A percentile compares a stretch with the other conserved stretches of the same genome.
phyloP scores from a whole-genome alignment of 2,888 invertebrate species.

The Rhodophaea formosa region DNA sequence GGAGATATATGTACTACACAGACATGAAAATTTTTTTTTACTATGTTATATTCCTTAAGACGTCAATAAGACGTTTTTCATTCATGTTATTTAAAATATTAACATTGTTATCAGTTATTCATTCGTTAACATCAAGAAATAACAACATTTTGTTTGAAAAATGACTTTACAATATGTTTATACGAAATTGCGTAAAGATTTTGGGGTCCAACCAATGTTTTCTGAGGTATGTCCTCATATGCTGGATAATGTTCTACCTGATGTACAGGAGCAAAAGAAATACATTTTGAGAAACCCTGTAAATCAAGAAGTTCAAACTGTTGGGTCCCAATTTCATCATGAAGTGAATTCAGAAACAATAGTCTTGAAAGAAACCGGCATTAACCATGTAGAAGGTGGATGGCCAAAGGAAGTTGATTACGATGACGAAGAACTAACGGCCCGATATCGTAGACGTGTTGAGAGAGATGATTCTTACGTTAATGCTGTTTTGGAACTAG shows the following conservation, averaged over 20 bases:
- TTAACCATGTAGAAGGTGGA: conserved; percentile 88
- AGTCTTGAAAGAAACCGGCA: conserved; percentile 71
- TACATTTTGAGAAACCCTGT: conserved; percentile 71
- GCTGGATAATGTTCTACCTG: conserved; percentile 53
- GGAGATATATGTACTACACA: too few relatives aligned
- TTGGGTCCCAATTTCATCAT: conserved; percentile 48
- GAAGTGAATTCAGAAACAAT: conserved; percentile 81
- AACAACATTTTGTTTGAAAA: not conserved
- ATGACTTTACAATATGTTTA: conserved; percentile 43
- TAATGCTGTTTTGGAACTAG: conserved; percentile 78
- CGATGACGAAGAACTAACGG: conserved; percentile 84
- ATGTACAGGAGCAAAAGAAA: conserved; percentile 46
- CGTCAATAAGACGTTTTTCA: too few relatives aligned
- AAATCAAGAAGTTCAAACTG: conserved; percentile 58
- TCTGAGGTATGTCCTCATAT: conserved; percentile 46
- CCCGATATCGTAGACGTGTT: conserved; percentile 85
- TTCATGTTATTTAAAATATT: too few relatives aligned
- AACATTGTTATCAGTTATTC: too few relatives aligned
- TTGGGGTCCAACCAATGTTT: conserved; percentile 71
- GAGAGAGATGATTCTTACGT: conserved; percentile 89
- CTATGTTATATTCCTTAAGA: too few relatives aligned
- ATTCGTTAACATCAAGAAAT: too few relatives aligned
- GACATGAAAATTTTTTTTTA: too few relatives aligned
- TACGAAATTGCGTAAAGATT: conserved; percentile 60
- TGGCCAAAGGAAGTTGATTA: conserved; percentile 88